Evolutionary conservation across 1,140 invertebrate species (phyloP).

Genomic region (Lerema accius): DNA sequence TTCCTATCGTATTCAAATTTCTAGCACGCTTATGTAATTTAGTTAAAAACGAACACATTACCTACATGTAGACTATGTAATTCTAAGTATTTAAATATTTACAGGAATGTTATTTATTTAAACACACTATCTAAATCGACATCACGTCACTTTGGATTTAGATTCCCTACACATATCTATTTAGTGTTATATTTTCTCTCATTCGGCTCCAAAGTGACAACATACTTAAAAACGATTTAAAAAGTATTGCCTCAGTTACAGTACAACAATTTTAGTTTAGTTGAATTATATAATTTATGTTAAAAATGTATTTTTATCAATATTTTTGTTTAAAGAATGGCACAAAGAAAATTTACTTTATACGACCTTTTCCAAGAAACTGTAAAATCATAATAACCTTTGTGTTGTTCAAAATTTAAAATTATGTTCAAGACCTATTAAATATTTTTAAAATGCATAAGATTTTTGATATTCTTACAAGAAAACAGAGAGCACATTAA

Average conservation of each 20-base stretch:
- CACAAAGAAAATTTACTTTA: conserved; percentile 12
- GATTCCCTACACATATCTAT: too few species aligned
- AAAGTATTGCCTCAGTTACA: not conserved
- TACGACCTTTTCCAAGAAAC: not conserved
- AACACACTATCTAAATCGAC: conserved; percentile 1
- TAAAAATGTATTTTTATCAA: not conserved
- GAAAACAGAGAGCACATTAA: conserved; percentile 23
- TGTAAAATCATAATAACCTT: too few species aligned
- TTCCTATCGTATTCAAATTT: conserved; percentile 14
- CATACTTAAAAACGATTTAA: not conserved
- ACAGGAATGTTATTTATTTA: conserved; percentile 58
- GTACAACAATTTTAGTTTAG: not conserved
- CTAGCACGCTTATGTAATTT: conserved; percentile 24
- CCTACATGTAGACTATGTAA: conserved; percentile 1
- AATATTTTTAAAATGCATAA: too few species aligned
- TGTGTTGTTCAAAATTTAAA: too few species aligned
- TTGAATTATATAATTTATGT: not conserved
- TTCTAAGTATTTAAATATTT: conserved; percentile 41
- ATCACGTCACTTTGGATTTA: not conserved
- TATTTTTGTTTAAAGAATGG: conserved; percentile 1
- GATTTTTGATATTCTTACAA: not conserved
- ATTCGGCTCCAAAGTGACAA: too few species aligned
- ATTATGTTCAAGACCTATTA: too few species aligned
- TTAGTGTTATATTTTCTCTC: too few species aligned
- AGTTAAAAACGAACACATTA: conserved; percentile 6